A percentile compares a stretch with the other conserved stretches of the same genome.
These are phyloP conservation scores for Phallusia fumigata DNA, from an alignment of 23 tunicate species.

Conservation along the genomic window DNA sequence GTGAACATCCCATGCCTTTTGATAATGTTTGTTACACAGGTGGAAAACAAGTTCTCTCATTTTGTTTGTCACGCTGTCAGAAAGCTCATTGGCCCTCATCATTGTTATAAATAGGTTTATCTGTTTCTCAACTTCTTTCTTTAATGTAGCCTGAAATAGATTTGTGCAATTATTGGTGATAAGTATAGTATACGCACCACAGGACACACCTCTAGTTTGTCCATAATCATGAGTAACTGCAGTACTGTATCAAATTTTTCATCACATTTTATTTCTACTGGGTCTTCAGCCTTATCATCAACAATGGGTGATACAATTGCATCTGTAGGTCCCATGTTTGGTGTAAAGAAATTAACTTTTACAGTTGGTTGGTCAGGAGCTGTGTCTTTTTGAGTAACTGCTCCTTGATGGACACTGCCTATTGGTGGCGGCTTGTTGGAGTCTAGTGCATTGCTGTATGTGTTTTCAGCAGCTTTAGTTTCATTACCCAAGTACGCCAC, in stretches of 20 bases:
- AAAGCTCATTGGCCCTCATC: slow-evolving; percentile 8
- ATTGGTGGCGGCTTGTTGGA: slow-evolving; percentile 46
- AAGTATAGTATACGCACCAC: background rate
- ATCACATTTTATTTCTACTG: background rate
- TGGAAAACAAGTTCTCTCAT: slow-evolving; percentile 20
- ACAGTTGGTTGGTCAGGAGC: background rate
- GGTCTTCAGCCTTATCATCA: too few species aligned
- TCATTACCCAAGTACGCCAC: slow-evolving; percentile 35
- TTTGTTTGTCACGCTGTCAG: slow-evolving; percentile 4
- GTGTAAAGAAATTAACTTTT: background rate
- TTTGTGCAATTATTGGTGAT: background rate
- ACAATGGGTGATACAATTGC: background rate
- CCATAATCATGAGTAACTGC: background rate
- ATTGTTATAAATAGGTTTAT: slow-evolving; percentile 14
- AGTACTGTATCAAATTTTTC: slow-evolving; percentile 6
- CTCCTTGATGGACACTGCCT: background rate
- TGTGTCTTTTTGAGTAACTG: background rate
- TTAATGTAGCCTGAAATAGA: background rate
- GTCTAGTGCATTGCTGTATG: background rate
- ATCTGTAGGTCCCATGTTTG: background rate
- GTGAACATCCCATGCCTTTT: slow-evolving; percentile 58
- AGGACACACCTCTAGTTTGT: background rate
- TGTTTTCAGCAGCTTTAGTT: background rate
- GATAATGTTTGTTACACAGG: slow-evolving; percentile 7
- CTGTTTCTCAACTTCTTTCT: slow-evolving; percentile 22